Evolutionary conservation across 2,113 vertebrate species (phyloP).

Genomic region (Passer domesticus): DNA sequence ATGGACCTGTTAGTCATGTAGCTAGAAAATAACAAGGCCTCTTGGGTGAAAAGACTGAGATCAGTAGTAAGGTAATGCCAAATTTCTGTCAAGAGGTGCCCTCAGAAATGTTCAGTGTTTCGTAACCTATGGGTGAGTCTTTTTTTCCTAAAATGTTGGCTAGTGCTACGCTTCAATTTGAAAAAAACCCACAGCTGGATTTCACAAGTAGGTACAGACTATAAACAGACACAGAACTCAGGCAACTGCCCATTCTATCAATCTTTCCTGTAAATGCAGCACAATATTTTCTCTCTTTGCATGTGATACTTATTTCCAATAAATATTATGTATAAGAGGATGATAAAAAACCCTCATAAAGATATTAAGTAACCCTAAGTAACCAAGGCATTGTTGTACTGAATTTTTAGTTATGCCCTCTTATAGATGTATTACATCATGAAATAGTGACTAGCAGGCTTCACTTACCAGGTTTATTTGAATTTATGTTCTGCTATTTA

Average conservation of each 20-base stretch:
- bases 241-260: not conserved
- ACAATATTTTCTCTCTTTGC: not conserved
- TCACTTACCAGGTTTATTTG: not conserved
- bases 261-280: not conserved
- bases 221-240: not conserved
- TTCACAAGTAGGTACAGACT: not conserved
- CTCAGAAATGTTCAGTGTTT: not conserved
- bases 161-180: not conserved
- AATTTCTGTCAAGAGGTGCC: not conserved
- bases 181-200: not conserved
- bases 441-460: not conserved
- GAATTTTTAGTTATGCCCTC: not conserved
- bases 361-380: not conserved
- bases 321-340: not conserved
- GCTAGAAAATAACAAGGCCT: not conserved
- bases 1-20: not conserved
- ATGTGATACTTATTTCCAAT: not conserved
- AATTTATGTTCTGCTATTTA: not conserved
- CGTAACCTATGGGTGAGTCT: not conserved
- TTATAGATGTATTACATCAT: not conserved
- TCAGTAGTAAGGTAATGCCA: not conserved
- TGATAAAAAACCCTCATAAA: not conserved
- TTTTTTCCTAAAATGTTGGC: not conserved
- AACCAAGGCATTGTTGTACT: not conserved
- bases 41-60: not conserved